A percentile compares a stretch with the other conserved stretches of the same genome.
phyloP scores from a whole-genome alignment of 1,140 invertebrate genomes.

The Scaptomyza hsui region DNA sequence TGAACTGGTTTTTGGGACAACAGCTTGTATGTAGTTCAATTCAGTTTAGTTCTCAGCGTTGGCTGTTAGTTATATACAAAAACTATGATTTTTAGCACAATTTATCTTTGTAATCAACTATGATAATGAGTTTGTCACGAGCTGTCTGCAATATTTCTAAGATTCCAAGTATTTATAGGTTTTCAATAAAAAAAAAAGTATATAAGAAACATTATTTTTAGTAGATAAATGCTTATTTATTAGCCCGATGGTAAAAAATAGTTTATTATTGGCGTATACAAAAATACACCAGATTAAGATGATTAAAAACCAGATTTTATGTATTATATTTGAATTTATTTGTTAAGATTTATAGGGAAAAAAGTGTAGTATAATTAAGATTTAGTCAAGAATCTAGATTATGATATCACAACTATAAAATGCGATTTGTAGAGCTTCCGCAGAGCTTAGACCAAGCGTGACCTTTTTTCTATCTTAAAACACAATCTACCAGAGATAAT shows the following conservation, averaged over 20 bases:
- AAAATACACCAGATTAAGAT: too few species aligned
- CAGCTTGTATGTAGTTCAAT: constrained; percentile 52
- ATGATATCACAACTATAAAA: constrained; percentile 40
- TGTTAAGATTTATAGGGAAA: too few species aligned
- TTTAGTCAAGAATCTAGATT: constrained; percentile 7
- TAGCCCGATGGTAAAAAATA: too few species aligned
- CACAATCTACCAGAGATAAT: constrained; percentile 40
- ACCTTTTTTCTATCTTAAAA: constrained; percentile 46
- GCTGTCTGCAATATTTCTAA: constrained; percentile 1
- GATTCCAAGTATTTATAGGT: too few species aligned
- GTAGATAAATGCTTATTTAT: too few species aligned
- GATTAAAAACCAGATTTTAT: too few species aligned
- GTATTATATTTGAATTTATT: too few species aligned
- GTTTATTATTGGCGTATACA: too few species aligned
- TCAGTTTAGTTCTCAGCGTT: constrained; percentile 30
- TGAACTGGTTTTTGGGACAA: constrained; percentile 55
- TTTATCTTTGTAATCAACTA: constrained; percentile 34
- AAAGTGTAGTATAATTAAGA: too few species aligned
- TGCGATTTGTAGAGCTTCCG: constrained; percentile 58
- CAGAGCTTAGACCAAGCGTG: constrained; percentile 52
- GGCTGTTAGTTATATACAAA: constrained; percentile 28
- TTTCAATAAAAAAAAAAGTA: too few species aligned
- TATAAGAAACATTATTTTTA: too few species aligned
- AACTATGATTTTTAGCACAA: constrained; percentile 60
- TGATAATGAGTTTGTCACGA: constrained; percentile 42